Base-by-base conservation (phyloP, 2,797 vertebrate species). In the Neostethus bicornis region DNA sequence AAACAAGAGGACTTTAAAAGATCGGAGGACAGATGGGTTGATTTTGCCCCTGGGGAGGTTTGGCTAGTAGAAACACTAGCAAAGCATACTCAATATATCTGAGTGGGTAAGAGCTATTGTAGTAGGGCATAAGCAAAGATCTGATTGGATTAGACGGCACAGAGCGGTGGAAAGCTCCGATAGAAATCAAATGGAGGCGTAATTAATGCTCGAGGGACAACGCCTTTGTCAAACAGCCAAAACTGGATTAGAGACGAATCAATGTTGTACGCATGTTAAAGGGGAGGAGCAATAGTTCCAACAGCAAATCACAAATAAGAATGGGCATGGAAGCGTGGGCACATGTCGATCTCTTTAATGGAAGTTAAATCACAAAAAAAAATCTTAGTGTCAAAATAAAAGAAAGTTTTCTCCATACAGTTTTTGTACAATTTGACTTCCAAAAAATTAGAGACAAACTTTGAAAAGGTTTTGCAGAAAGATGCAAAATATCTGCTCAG, bases 131-230 rank as follows among this genome's bases (percentile, higher is more conserved):
- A 80, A 83, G 79, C 45, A 64, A 79, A 51, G 77, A 85, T 88
- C 70, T 63, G 70, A 87, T 90, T 79, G 85, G 87, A 89, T 90
- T 81, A 89, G 74, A 58, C 61, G 61, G 71, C 49, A 73, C 41
- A 70, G 70, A 84, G 82, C 50, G 70, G 55, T 65, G 78, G 50
- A 73, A 51, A 41, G 45, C 66, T 39, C 73, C 75, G 77, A 87
- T 84, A 85, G 56, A 89, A 85, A 88, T 90, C 90, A 83, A 75
- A 85, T 56, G 62, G 66, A 73, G 59, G 79, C 77, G 78, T 91
- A 92, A 94, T 94, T 92, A 93, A 91, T 89, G 90, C 87, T 85
- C 83, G 69, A 76, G 91, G 90, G 75, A 59, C 61, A 69, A 19
- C 71, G 63, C 84, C 79, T 77, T 67, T 87, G 76, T 75, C 70